These are phyloP conservation scores for Acleris holmiana DNA, from an alignment of 2,888 invertebrate genomes.

Conservation along the genomic window DNA sequence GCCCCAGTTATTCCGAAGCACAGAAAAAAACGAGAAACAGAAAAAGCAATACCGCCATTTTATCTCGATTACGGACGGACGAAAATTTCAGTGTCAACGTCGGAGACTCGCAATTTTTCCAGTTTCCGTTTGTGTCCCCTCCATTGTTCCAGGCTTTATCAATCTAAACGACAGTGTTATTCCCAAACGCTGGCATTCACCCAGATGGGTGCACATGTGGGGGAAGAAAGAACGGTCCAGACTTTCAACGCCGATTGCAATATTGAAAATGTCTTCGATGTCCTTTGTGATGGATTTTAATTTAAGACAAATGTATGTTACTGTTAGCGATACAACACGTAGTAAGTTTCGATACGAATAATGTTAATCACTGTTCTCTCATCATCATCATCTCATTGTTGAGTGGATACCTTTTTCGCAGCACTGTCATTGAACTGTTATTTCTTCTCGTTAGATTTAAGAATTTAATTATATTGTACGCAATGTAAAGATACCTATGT, in stretches of 20 bases:
- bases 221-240: slow-evolving; percentile 22
- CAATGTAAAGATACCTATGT: too few species aligned
- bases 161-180: slow-evolving; percentile 53
- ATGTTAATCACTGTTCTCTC: too few species aligned
- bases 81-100: slow-evolving; percentile 37
- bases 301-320: not conserved
- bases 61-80: slow-evolving; percentile 36
- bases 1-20: slow-evolving; percentile 9
- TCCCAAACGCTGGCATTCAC: slow-evolving; percentile 48
- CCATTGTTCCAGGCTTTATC: slow-evolving; percentile 53
- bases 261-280: not conserved
- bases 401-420: too few species aligned
- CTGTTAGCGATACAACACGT: too few species aligned
- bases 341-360: too few species aligned
- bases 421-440: too few species aligned
- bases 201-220: slow-evolving; percentile 43
- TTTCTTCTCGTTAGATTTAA: too few species aligned
- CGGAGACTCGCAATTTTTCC: slow-evolving; percentile 35
- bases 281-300: not conserved
- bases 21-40: slow-evolving; percentile 22
- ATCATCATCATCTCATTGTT: too few species aligned
- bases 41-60: slow-evolving; percentile 31
- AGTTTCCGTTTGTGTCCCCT: slow-evolving; percentile 41
- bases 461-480: too few species aligned
- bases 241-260: not conserved